These are phyloP conservation scores for Cryptosula pallasiana DNA, from an alignment of 2,888 invertebrate species.

Conservation along the genomic window DNA sequence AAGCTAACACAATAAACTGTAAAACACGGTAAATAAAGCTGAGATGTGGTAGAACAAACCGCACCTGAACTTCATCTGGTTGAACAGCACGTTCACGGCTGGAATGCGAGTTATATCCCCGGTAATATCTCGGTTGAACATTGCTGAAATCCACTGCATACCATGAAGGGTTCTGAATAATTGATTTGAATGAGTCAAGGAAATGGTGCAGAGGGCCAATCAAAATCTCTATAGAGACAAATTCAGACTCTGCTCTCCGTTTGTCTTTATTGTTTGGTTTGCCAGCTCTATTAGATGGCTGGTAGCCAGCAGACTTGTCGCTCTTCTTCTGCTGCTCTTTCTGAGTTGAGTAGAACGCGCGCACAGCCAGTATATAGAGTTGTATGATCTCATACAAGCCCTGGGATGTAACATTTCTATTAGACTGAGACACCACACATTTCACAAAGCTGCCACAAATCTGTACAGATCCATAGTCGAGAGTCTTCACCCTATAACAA, in stretches of 20 bases:
- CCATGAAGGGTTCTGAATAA: no score
- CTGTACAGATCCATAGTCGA: not conserved
- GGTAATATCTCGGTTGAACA: no score
- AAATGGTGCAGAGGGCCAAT: not conserved
- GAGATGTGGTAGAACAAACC: no score
- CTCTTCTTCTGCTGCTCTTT: not conserved
- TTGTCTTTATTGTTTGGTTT: not conserved
- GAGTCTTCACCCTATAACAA: not conserved
- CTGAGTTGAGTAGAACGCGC: not conserved
- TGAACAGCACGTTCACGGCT: no score
- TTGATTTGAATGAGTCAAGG: no score
- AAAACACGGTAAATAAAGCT: no score
- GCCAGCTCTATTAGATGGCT: not conserved
- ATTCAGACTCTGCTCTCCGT: not conserved
- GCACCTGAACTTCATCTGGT: no score
- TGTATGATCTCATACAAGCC: conserved; percentile 10
- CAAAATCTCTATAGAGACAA: not conserved
- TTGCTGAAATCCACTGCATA: no score
- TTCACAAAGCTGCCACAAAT: not conserved
- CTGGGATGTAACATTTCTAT: not conserved
- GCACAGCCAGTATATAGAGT: not conserved
- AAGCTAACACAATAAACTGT: no score
- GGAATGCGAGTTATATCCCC: no score
- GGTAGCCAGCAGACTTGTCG: not conserved
- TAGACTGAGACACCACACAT: not conserved